A percentile compares a stretch with the other conserved stretches of the same genome.
Conservation (phyloP, 1,140 invertebrate species). For the Hirudo medicinalis region DNA sequence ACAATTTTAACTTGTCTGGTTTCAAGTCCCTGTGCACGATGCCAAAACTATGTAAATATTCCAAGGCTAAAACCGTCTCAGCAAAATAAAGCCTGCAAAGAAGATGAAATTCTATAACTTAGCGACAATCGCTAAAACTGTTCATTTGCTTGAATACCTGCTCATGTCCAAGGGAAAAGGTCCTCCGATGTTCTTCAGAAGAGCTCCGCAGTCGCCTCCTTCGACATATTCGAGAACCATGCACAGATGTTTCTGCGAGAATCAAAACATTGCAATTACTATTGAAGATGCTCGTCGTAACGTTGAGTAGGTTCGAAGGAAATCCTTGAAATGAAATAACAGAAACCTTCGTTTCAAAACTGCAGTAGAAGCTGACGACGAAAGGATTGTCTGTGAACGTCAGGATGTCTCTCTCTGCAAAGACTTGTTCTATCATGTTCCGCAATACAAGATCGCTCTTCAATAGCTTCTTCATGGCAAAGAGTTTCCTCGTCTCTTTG, state of each 20-base stretch:
- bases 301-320: not conserved
- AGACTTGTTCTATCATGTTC: conserved; percentile 73
- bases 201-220: conserved; percentile 86
- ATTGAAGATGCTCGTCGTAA: not conserved
- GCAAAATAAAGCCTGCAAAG: conserved; percentile 72
- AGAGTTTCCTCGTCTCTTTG: conserved; percentile 12
- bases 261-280: conserved; percentile 14
- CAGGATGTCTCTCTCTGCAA: conserved; percentile 94
- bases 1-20: conserved; percentile 71
- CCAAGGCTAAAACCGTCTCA: conserved; percentile 93
- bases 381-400: conserved; percentile 99
- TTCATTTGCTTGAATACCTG: conserved; percentile 42
- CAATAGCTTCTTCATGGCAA: conserved; percentile 16
- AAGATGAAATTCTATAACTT: not conserved
- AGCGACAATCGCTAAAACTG: not conserved
- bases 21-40: conserved; percentile 97
- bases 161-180: conserved; percentile 93
- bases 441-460: conserved; percentile 1
- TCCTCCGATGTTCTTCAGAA: conserved; percentile 65
- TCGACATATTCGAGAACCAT: conserved; percentile 97
- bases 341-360: conserved; percentile 70
- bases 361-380: conserved; percentile 96
- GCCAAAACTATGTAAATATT: conserved; percentile 96
- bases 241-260: conserved; percentile 73
- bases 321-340: not conserved